phyloP scores from a whole-genome alignment of 2,797 vertebrate genomes.

The Lepus oiostolus region DNA sequence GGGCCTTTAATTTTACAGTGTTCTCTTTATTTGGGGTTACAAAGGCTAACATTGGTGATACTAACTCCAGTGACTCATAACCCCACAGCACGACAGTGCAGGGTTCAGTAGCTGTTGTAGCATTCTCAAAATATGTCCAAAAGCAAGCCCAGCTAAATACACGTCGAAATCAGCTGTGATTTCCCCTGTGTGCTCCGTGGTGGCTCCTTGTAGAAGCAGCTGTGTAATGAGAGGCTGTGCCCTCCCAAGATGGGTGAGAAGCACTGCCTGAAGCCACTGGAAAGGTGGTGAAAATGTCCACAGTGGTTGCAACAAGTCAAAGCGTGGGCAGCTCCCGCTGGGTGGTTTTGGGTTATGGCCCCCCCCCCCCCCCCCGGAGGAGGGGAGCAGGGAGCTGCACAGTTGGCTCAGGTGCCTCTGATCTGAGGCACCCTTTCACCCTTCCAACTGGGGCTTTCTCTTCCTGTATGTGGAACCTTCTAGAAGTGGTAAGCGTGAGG shows the following conservation, averaged over 20 bases:
- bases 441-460: fast-evolving
- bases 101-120: not conserved
- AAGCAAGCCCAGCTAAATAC: not conserved
- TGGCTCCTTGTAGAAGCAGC: too few relatives aligned
- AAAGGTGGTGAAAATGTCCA: not conserved
- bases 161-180: not conserved
- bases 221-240: not conserved
- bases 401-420: not conserved
- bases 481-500: not conserved
- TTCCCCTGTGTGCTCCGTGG: too few relatives aligned
- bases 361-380: too few relatives aligned
- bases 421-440: not conserved
- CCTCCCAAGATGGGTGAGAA: not conserved
- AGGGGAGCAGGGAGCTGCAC: not conserved
- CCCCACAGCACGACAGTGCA: fast-evolving
- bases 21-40: not conserved
- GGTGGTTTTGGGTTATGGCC: fast-evolving
- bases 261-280: not conserved
- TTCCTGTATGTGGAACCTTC: not conserved
- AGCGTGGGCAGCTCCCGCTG: not conserved
- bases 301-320: not conserved
- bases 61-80: not conserved
- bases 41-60: not conserved
- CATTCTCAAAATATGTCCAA: not conserved
- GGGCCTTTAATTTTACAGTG: not conserved